Evolutionary conservation across 2,797 vertebrate species (phyloP).

Genomic region (Poecile montanus): DNA sequence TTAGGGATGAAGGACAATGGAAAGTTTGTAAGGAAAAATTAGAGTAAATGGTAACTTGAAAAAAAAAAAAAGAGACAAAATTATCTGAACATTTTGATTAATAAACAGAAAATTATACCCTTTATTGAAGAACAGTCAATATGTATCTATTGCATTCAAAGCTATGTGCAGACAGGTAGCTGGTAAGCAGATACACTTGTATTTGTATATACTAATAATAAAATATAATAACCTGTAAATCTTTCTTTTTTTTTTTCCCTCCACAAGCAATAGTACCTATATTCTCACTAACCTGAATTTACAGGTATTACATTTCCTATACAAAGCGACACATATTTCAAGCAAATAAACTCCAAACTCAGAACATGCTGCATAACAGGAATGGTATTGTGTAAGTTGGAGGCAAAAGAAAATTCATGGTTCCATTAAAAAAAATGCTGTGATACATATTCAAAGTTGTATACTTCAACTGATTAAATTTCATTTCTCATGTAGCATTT

Average conservation of each 20-base stretch:
- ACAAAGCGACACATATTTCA: background rate
- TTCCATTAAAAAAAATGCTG: background rate
- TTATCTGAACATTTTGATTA: background rate
- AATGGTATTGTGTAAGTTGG: background rate
- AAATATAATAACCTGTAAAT: background rate
- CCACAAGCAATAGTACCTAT: background rate
- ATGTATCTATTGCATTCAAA: background rate
- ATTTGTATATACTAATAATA: background rate
- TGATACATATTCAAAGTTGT: background rate
- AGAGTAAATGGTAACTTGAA: background rate
- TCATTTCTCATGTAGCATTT: background rate
- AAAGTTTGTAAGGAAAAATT: background rate
- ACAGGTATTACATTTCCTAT: background rate
- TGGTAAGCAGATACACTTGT: background rate
- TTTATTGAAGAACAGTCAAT: background rate
- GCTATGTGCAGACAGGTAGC: background rate
- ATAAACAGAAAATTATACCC: background rate
- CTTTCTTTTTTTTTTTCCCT: background rate
- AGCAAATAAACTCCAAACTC: background rate
- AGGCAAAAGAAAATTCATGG: background rate
- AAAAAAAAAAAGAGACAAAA: background rate
- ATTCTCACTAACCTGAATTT: background rate
- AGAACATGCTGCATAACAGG: background rate
- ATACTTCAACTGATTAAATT: background rate
- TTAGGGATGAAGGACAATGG: background rate